A percentile compares a stretch with the other conserved stretches of the same genome.
These are phyloP conservation scores for Kobus ellipsiprymnus DNA, from an alignment of 2,113 vertebrate genomes.

Conservation along the genomic window DNA sequence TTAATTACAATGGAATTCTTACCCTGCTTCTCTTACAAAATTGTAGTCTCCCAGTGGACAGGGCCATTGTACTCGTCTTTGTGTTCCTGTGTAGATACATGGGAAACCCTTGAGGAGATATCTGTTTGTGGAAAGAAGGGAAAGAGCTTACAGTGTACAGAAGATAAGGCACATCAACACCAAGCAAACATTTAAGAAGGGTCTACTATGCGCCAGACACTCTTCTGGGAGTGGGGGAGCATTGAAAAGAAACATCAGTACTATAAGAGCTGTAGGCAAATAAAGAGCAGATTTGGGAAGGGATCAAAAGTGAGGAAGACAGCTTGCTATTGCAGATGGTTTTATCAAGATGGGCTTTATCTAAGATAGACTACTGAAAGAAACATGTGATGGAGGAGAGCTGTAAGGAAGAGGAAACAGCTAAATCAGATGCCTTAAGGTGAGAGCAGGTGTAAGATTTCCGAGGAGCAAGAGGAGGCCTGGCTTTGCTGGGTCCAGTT, in stretches of 20 bases:
- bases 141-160: neutral
- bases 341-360: neutral
- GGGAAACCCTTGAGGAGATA: neutral
- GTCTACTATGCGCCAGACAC: neutral
- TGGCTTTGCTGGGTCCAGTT: neutral
- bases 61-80: neutral
- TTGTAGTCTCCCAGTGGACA: neutral
- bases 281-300: neutral
- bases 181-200: neutral
- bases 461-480: neutral
- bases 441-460: neutral
- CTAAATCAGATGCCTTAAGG: neutral
- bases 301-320: neutral
- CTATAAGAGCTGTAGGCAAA: neutral
- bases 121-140: neutral
- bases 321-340: neutral
- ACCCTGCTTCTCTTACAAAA: neutral
- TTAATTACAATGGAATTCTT: neutral
- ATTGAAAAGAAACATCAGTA: neutral
- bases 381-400: neutral
- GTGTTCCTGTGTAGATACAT: neutral
- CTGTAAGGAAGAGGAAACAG: neutral
- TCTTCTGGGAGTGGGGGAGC: neutral
- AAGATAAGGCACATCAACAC: neutral
- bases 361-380: neutral